A percentile compares a stretch with the other conserved stretches of the same genome.
phyloP scores from a whole-genome alignment of 2,888 invertebrate species.

The Apocheima hispidaria region DNA sequence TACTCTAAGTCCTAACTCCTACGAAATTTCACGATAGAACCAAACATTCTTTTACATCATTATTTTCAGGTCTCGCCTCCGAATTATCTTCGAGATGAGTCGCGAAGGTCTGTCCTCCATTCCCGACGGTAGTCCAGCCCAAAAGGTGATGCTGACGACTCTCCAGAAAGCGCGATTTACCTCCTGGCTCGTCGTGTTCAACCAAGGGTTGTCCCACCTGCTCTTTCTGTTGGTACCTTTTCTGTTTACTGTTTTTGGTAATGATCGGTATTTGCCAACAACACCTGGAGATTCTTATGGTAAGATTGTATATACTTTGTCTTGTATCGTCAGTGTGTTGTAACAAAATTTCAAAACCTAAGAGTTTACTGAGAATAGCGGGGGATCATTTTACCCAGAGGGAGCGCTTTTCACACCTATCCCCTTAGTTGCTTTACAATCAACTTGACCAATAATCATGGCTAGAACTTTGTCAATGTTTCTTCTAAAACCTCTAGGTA shows the following conservation, averaged over 20 bases:
- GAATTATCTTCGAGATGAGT: constrained; percentile 57
- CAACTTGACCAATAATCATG: too few relatives aligned
- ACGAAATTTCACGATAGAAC: too few relatives aligned
- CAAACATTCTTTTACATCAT: neutral
- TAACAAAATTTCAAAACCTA: too few relatives aligned
- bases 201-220: constrained; percentile 58
- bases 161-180: constrained; percentile 54
- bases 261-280: constrained; percentile 60
- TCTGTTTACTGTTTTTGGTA: constrained; percentile 59
- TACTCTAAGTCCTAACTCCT: too few relatives aligned
- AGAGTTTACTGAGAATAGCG: too few relatives aligned
- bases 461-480: too few relatives aligned
- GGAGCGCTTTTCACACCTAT: too few relatives aligned
- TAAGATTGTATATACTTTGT: constrained; percentile 36
- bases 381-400: too few relatives aligned
- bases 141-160: constrained; percentile 48
- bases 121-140: constrained; percentile 49
- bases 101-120: constrained; percentile 55
- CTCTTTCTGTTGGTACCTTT: constrained; percentile 60
- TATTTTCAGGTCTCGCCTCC: constrained; percentile 54
- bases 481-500: too few relatives aligned
- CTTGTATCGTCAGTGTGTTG: too few relatives aligned
- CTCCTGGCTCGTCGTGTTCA: constrained; percentile 62
- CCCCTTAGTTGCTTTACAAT: too few relatives aligned
- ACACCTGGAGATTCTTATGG: constrained; percentile 66